A percentile compares a stretch with the other conserved stretches of the same genome.
These are phyloP conservation scores for Ormia ochracea DNA, from an alignment of 2,888 invertebrate species.

Conservation along the genomic window DNA sequence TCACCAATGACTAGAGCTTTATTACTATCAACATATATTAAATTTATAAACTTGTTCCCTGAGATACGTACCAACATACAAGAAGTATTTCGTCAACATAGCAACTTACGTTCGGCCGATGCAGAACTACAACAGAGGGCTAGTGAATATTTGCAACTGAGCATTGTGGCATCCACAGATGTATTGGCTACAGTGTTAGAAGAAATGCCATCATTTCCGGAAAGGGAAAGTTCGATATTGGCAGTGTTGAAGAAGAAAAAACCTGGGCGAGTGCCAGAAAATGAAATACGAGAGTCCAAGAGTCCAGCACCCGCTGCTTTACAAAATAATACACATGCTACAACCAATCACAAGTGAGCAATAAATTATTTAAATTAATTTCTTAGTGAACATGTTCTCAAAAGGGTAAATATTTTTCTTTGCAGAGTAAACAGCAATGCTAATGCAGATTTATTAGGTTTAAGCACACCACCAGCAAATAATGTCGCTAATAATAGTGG, in stretches of 20 bases:
- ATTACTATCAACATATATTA: conserved; percentile 97
- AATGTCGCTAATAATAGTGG: conserved; percentile 82
- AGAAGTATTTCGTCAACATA: conserved; percentile 95
- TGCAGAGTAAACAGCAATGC: conserved; percentile 75
- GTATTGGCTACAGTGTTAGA: conserved; percentile 98
- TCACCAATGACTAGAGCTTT: conserved; percentile 97
- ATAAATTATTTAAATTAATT: not conserved
- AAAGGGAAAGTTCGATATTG: conserved; percentile 97
- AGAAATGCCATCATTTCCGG: conserved; percentile 99
- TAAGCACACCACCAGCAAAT: conserved; percentile 89
- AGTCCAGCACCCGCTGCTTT: conserved; percentile 80
- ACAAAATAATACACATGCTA: conserved; percentile 76
- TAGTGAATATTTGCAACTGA: conserved; percentile 97
- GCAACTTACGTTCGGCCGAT: conserved; percentile 97
- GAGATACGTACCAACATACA: conserved; percentile 98
- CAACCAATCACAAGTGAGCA: conserved; percentile 76
- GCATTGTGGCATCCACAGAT: conserved; percentile 96
- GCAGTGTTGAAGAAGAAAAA: conserved; percentile 99
- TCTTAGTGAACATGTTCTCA: not conserved
- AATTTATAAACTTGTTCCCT: conserved; percentile 99
- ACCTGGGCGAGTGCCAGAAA: conserved; percentile 94
- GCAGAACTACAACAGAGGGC: conserved; percentile 99
- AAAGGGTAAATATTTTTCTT: not conserved
- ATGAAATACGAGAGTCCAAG: conserved; percentile 88
- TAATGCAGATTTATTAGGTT: conserved; percentile 90